Evolutionary conservation across 2,797 vertebrate species (phyloP).

Genomic region (Pantherophis vulpinus): DNA sequence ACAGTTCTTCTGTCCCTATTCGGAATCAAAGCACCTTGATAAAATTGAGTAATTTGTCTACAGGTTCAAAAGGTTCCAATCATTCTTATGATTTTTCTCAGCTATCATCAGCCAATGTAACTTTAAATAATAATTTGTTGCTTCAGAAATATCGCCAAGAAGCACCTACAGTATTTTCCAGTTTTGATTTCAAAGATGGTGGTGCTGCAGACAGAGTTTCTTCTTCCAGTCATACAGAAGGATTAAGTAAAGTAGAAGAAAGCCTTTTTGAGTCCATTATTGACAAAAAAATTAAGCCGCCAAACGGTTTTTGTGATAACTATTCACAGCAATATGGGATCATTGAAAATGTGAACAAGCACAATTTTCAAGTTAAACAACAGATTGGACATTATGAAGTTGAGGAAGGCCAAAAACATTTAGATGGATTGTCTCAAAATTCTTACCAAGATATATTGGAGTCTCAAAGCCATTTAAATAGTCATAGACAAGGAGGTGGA

Average conservation of each 20-base stretch:
- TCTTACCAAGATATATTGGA: slow-evolving; percentile 70
- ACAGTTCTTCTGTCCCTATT: slow-evolving; percentile 58
- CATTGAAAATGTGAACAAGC: slow-evolving; percentile 68
- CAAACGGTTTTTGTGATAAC: slow-evolving; percentile 69
- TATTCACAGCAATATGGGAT: slow-evolving; percentile 67
- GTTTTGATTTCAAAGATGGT: slow-evolving; percentile 64
- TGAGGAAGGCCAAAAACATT: slow-evolving; percentile 70
- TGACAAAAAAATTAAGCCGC: slow-evolving; percentile 76
- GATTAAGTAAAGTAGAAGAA: slow-evolving; percentile 70
- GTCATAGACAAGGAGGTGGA: slow-evolving; percentile 67
- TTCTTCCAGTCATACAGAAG: slow-evolving; percentile 65
- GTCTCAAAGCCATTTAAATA: slow-evolving; percentile 64
- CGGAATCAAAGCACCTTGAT: slow-evolving; percentile 71
- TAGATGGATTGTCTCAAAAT: slow-evolving; percentile 69
- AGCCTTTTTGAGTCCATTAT: slow-evolving; percentile 71
- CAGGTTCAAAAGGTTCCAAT: slow-evolving; percentile 68
- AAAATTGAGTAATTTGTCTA: slow-evolving; percentile 63
- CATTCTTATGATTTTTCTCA: slow-evolving; percentile 71
- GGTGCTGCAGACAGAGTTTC: slow-evolving; percentile 65
- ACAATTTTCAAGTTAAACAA: slow-evolving; percentile 64
- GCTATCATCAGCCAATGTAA: slow-evolving; percentile 65
- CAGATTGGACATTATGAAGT: slow-evolving; percentile 62
- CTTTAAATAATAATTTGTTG: slow-evolving; percentile 65
- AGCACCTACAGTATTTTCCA: slow-evolving; percentile 59
- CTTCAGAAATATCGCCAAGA: slow-evolving; percentile 74